A percentile compares a stretch with the other conserved stretches of the same genome.
Conservation (phyloP, 2,888 invertebrate species). For the Allolobophora icterica region DNA sequence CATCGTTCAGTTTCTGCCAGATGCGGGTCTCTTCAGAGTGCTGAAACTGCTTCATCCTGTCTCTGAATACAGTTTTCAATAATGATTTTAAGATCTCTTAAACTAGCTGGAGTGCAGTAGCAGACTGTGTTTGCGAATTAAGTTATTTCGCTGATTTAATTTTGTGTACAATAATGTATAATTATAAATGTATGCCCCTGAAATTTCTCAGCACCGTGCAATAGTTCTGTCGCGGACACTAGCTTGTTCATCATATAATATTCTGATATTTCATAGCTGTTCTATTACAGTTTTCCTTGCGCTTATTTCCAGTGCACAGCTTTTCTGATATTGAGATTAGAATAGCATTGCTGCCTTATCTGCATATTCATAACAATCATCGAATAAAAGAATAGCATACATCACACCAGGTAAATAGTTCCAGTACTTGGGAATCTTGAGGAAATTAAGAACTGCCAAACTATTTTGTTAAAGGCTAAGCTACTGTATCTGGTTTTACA, state of each 20-base stretch:
- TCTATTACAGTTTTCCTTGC: neutral
- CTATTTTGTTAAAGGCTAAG: neutral
- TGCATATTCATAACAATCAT: neutral
- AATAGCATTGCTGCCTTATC: neutral
- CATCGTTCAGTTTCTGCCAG: slow-evolving; percentile 97
- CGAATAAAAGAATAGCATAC: neutral
- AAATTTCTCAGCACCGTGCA: neutral
- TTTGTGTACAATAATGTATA: neutral
- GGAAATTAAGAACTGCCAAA: neutral
- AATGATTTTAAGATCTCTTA: neutral
- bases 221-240: neutral
- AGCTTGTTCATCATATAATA: neutral
- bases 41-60: slow-evolving; percentile 41
- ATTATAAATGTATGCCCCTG: neutral
- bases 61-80: neutral
- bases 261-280: neutral
- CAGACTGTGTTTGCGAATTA: neutral
- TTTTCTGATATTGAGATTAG: neutral
- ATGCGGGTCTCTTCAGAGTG: slow-evolving; percentile 98
- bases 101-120: neutral
- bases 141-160: neutral
- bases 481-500: neutral
- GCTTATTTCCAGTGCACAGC: neutral
- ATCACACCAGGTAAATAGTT: no score
- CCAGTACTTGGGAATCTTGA: neutral